Base-by-base conservation (phyloP, 2,113 vertebrate species). In the Chloroceryle aenea region DNA sequence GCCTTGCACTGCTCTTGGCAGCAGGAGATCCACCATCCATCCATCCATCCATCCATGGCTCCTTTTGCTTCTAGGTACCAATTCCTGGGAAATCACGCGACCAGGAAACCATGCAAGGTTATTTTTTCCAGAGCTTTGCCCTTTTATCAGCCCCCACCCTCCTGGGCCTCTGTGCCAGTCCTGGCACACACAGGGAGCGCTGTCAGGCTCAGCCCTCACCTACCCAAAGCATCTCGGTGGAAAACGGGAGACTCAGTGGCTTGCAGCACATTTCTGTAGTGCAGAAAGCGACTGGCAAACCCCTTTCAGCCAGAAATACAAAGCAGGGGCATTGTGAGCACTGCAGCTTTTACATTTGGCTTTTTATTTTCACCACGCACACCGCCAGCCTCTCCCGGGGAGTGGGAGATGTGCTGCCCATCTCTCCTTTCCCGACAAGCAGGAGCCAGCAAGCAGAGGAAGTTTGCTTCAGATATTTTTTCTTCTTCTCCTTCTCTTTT, bases 191-290 rank as follows among this genome's bases (percentile, higher is more conserved):
- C 3, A 1, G 29, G 38, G 48, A 86, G 48, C 30, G 3, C 56
- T 32, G 29, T 16, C 22, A 4, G 36, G 26, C 20, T 30, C 52
- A 67, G 34, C 71, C 30, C 42, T 42, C 52, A 7, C 42, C 61
- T 20, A 7, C 18, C 34, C 9, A 10, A 17, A 26, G 13, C 0
- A 2, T 23, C 61, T 20, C 0, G 0, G 38, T 7, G 38, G 20
- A 38, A 23, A 61, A 32, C 29, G 1, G 32, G 26, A 34, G 48
- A 4, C 13, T 36, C 9, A 1, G 19, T 29, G 3, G 0, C 45
- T 55, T 6, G 8, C 40, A 6, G 7, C 38, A 36, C 9, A 3
- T 62, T 26, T 62, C 16, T 69, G 52, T 0, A 0, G 52, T 42
- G 71, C 59, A 53, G 26, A 34, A 47, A 6, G 22, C 0, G 0